These are phyloP conservation scores for Drosophila pruinosa DNA, from an alignment of 1,140 invertebrate genomes.

Conservation along the genomic window DNA sequence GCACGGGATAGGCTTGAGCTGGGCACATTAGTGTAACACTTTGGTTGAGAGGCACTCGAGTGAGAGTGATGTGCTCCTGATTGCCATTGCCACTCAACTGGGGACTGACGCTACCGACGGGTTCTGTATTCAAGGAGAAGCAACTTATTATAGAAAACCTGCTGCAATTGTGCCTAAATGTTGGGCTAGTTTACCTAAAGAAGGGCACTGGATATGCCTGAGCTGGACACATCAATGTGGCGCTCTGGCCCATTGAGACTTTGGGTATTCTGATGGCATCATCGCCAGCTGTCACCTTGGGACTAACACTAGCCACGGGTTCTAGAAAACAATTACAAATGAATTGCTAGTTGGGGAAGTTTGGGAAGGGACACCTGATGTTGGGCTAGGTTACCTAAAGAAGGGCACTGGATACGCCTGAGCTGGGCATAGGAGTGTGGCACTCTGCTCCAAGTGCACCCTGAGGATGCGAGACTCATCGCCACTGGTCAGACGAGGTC, in stretches of 20 bases:
- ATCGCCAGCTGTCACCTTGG: constrained; percentile 86
- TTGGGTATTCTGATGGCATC: constrained; percentile 83
- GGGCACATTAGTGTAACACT: constrained; percentile 85
- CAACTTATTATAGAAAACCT: neutral
- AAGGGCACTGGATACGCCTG: constrained; percentile 87
- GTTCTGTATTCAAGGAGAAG: constrained; percentile 82
- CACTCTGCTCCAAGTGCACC: constrained; percentile 53
- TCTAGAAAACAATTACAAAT: constrained; percentile 83
- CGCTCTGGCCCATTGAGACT: constrained; percentile 68
- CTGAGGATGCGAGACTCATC: constrained; percentile 77
- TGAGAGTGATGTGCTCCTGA: constrained; percentile 64
- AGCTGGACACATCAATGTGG: constrained; percentile 85
- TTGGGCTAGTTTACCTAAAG: constrained; percentile 84
- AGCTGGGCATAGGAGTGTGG: constrained; percentile 86
- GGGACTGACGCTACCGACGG: constrained; percentile 85
- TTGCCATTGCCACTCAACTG: constrained; percentile 83
- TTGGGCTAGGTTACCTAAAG: constrained; percentile 85
- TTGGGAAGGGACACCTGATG: constrained; percentile 10
- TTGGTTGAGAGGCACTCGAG: constrained; percentile 66
- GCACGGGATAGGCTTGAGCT: constrained; percentile 87
- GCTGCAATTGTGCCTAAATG: constrained; percentile 38
- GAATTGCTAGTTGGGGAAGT: neutral
- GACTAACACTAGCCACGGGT: constrained; percentile 88
- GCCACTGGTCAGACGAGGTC: constrained; percentile 85
- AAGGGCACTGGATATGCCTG: constrained; percentile 86